Conservation (phyloP, 2,113 vertebrate genomes). For the Cnemophilus loriae region DNA sequence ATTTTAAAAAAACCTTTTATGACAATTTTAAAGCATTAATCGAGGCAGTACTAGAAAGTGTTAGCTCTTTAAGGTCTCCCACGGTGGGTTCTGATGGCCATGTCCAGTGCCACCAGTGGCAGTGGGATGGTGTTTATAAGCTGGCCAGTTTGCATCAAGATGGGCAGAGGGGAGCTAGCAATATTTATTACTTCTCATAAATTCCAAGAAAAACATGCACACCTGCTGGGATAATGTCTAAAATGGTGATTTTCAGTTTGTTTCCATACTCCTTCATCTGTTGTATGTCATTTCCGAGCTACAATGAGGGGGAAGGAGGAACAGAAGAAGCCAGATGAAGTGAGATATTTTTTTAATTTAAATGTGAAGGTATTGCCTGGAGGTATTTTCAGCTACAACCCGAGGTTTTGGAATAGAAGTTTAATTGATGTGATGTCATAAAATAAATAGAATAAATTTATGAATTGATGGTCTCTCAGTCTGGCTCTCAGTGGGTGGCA, state of each 20-base stretch:
- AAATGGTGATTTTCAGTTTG: not conserved
- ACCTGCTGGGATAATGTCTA: constrained; percentile 21
- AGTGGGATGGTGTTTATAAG: not conserved
- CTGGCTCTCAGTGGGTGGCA: constrained; percentile 62
- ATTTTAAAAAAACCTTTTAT: not conserved
- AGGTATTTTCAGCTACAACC: constrained; percentile 53
- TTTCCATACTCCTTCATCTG: constrained; percentile 22
- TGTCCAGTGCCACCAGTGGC: not conserved
- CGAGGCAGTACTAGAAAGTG: not conserved
- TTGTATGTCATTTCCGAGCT: not conserved
- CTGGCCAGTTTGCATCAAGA: not conserved
- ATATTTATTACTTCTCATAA: not conserved
- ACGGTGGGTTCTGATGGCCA: not conserved
- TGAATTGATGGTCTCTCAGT: constrained; percentile 62
- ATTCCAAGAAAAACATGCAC: constrained; percentile 28
- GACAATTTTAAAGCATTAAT: not conserved
- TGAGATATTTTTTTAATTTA: constrained; percentile 44
- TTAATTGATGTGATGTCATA: constrained; percentile 68
- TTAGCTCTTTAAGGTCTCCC: not conserved
- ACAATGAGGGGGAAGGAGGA: constrained; percentile 20
- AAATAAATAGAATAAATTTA: constrained; percentile 69
- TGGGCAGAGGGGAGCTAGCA: not conserved
- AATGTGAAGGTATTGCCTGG: constrained; percentile 30
- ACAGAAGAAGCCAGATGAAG: constrained; percentile 45
- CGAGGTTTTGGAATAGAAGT: constrained; percentile 32